A percentile compares a stretch with the other conserved stretches of the same genome.
Conservation (phyloP, 2,113 vertebrate genomes). For the Charina bottae region DNA sequence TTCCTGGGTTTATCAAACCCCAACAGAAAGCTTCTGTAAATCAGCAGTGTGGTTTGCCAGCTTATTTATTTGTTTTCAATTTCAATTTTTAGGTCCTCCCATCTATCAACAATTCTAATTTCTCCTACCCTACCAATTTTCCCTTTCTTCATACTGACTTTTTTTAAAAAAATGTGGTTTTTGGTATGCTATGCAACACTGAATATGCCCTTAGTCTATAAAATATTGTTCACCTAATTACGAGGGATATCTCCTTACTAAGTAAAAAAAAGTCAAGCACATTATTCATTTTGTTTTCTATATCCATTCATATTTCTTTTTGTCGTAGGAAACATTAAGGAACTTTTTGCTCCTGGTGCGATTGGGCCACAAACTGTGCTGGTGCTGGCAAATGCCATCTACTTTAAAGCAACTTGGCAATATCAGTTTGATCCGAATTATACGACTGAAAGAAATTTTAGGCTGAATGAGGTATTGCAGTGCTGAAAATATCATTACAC, state of each 20-base stretch:
- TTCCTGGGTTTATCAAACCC: too few species aligned
- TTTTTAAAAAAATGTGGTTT: background rate
- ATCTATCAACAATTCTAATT: background rate
- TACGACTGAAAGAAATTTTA: slow-evolving; percentile 84
- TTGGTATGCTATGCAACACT: background rate
- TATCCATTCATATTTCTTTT: slow-evolving; percentile 20
- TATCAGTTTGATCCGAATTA: slow-evolving; percentile 75
- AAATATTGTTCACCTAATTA: background rate
- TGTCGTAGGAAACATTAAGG: slow-evolving; percentile 88
- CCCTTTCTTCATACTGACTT: background rate
- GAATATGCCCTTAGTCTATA: background rate
- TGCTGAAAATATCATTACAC: background rate
- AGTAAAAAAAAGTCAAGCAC: background rate
- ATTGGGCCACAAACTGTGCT: slow-evolving; percentile 72
- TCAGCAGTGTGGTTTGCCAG: background rate
- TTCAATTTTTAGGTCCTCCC: background rate
- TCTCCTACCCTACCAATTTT: background rate
- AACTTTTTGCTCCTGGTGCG: slow-evolving; percentile 81
- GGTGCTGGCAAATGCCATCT: slow-evolving; percentile 90
- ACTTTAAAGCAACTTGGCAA: slow-evolving; percentile 93
- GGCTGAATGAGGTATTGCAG: slow-evolving; percentile 77
- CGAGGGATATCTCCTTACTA: background rate
- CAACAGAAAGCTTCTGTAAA: too few species aligned
- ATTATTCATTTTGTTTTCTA: background rate
- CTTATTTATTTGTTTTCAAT: background rate